These are phyloP conservation scores for Poeciliopsis prolifica DNA, from an alignment of 2,113 vertebrate genomes.

Conservation along the genomic window DNA sequence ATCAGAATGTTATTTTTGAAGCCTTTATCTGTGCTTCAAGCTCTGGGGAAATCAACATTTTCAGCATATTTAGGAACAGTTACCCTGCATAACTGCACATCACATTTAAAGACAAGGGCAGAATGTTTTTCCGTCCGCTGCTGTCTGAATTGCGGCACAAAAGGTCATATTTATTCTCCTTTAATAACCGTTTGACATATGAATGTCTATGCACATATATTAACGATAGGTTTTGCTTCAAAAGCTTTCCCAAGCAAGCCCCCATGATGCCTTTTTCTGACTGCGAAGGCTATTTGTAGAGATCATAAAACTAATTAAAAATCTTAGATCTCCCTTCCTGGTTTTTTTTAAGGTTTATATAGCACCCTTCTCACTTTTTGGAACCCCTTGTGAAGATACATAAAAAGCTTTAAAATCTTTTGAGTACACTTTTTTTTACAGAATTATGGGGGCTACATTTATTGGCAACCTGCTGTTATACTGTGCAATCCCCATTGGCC, in stretches of 20 bases:
- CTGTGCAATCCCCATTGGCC: not conserved
- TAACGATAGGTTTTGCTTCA: constrained; percentile 14
- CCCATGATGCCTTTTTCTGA: constrained; percentile 3
- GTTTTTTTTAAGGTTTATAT: not conserved
- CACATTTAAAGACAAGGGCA: constrained; percentile 24
- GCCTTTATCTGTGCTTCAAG: constrained; percentile 37
- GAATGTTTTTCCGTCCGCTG: constrained; percentile 2
- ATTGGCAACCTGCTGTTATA: not conserved
- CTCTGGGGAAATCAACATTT: constrained; percentile 51
- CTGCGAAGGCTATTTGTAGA: constrained; percentile 24
- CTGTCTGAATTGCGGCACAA: not conserved
- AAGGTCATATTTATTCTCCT: constrained; percentile 1
- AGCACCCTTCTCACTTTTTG: too few relatives aligned
- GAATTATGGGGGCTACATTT: not conserved
- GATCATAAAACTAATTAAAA: constrained; percentile 20
- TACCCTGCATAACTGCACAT: constrained; percentile 2
- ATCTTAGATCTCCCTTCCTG: constrained; percentile 5
- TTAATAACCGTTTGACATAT: constrained; percentile 21
- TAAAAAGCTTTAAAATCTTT: too few relatives aligned
- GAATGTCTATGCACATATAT: constrained; percentile 12
- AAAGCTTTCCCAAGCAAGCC: constrained; percentile 6
- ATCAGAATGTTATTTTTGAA: constrained; percentile 71
- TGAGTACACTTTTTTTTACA: not conserved
- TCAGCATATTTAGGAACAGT: constrained; percentile 32
- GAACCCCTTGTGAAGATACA: too few relatives aligned